Percentiles rank a stretch among this genome's conserved stretches.
These are phyloP conservation scores for Cyprinus carpio DNA, from an alignment of 2,113 vertebrate genomes.

Conservation along the genomic window DNA sequence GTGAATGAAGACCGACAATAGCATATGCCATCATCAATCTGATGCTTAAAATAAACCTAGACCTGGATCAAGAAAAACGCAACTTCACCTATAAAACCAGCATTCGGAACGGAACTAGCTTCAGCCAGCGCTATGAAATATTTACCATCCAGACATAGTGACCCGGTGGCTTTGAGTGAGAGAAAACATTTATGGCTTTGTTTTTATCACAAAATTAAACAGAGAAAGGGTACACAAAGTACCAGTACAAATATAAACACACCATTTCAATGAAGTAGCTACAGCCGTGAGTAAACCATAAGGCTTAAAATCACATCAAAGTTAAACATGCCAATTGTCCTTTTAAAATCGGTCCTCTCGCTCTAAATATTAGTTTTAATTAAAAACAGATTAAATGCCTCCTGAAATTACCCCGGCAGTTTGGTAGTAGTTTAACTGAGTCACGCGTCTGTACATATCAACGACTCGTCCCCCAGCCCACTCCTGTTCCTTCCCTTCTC, in stretches of 20 bases:
- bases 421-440: slow-evolving; percentile 60
- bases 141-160: slow-evolving; percentile 43
- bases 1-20: slow-evolving; percentile 25
- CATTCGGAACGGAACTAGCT: background rate
- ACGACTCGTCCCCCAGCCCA: slow-evolving; percentile 54
- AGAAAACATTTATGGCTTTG: slow-evolving; percentile 42
- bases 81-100: background rate
- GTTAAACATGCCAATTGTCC: slow-evolving; percentile 6
- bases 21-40: background rate
- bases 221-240: slow-evolving; percentile 31
- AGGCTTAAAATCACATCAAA: slow-evolving; percentile 12
- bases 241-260: slow-evolving; percentile 45
- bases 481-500: slow-evolving; percentile 28
- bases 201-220: slow-evolving; percentile 57
- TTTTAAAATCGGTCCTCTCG: background rate
- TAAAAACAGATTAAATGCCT: slow-evolving; percentile 57
- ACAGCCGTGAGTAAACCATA: background rate
- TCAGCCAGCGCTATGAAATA: slow-evolving; percentile 42
- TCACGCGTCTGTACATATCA: slow-evolving; percentile 61
- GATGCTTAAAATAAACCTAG: slow-evolving; percentile 19
- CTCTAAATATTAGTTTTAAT: slow-evolving; percentile 54
- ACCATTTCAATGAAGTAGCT: slow-evolving; percentile 37
- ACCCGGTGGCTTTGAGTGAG: slow-evolving; percentile 32
- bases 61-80: background rate
- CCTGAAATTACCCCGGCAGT: slow-evolving; percentile 55